These are phyloP conservation scores for Cavia porcellus DNA, from an alignment of 2,113 vertebrate genomes.

Conservation along the genomic window DNA sequence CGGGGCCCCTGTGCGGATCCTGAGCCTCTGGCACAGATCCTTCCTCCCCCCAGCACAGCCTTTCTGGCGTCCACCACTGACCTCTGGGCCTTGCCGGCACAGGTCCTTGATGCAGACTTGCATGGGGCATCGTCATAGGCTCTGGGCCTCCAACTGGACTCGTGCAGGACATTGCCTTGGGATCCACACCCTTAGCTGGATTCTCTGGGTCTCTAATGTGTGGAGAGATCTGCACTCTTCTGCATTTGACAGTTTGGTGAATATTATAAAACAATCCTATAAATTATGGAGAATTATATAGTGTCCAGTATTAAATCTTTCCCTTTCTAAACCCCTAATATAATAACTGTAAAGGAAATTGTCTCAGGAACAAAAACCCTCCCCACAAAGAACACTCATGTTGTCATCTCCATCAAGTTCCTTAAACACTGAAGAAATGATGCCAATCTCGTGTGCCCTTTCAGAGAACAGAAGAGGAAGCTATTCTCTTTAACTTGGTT, in stretches of 20 bases:
- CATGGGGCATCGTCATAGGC: background rate
- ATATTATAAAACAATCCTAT: background rate
- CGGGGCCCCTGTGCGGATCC: background rate
- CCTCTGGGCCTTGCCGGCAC: too few relatives aligned
- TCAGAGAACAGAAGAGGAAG: background rate
- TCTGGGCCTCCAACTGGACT: background rate
- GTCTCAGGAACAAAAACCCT: background rate
- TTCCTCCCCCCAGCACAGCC: too few relatives aligned
- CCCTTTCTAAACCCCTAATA: background rate
- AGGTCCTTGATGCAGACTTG: background rate
- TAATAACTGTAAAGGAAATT: background rate
- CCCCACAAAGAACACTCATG: background rate
- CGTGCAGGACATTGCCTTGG: background rate
- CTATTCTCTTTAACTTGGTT: background rate
- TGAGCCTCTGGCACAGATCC: background rate
- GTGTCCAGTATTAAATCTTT: background rate
- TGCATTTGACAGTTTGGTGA: background rate
- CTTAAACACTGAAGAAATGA: background rate
- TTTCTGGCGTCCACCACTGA: background rate
- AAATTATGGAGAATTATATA: background rate
- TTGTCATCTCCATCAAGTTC: background rate
- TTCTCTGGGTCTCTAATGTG: background rate
- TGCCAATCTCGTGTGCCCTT: background rate
- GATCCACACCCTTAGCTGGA: background rate
- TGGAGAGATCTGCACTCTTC: background rate